Evolutionary conservation across 30 jellyfish, hydroid and myxozoan genomes (phyloP).

Genomic region (Hydractinia echinata): DNA sequence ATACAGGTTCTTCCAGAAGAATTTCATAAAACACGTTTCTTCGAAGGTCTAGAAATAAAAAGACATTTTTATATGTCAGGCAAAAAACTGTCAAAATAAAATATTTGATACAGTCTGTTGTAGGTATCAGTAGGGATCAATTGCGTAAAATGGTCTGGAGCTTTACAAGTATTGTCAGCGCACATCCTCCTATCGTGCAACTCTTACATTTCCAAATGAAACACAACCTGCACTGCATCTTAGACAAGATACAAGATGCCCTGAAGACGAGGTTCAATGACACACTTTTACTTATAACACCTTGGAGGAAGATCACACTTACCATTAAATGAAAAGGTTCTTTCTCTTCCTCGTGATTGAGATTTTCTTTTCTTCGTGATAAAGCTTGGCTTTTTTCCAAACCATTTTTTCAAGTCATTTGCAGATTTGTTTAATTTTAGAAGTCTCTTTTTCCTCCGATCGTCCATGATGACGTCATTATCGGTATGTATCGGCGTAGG

Average conservation of each 20-base stretch:
- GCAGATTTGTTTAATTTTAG: neutral
- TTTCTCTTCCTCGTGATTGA: too few relatives aligned
- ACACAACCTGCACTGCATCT: too few relatives aligned
- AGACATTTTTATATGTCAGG: neutral
- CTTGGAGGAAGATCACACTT: too few relatives aligned
- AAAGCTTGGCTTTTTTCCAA: neutral
- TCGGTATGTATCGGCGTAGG: neutral
- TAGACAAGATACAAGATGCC: too few relatives aligned
- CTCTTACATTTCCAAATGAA: too few relatives aligned
- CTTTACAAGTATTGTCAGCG: too few relatives aligned
- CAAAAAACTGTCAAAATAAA: neutral
- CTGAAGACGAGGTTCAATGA: too few relatives aligned
- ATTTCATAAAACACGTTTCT: conserved; percentile 4
- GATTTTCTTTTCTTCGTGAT: too few relatives aligned
- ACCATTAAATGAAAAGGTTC: too few relatives aligned
- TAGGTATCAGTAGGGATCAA: neutral
- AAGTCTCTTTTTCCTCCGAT: neutral
- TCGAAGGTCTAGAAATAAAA: neutral
- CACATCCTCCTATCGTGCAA: too few relatives aligned
- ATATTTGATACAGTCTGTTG: neutral
- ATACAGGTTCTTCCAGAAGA: conserved; percentile 17
- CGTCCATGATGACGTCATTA: neutral
- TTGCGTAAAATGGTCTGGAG: too few relatives aligned
- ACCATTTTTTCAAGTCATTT: conserved; percentile 2
- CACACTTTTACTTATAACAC: too few relatives aligned